phyloP scores from a whole-genome alignment of 2,113 vertebrate species.

The Ancistrus triradiatus region DNA sequence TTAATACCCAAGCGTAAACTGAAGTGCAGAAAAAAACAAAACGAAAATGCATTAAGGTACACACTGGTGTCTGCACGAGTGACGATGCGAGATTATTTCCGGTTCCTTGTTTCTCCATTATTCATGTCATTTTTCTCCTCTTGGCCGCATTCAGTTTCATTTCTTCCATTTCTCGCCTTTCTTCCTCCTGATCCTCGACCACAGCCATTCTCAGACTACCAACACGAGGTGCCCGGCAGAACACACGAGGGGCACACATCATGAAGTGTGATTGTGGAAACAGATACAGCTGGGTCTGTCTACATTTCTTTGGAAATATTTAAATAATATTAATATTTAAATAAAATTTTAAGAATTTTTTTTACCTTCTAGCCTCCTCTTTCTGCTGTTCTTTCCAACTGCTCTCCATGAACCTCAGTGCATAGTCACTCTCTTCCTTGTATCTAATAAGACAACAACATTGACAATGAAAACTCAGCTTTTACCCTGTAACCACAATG shows the following conservation, averaged over 20 bases:
- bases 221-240: constrained; percentile 28
- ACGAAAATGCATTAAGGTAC: constrained; percentile 22
- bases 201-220: constrained; percentile 82
- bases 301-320: background rate
- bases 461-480: too few relatives aligned
- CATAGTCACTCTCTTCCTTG: constrained; percentile 96
- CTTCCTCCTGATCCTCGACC: constrained; percentile 84
- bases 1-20: constrained; percentile 51
- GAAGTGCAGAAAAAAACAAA: constrained; percentile 27
- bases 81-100: too few relatives aligned
- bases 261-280: constrained; percentile 21
- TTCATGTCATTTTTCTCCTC: constrained; percentile 74
- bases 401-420: constrained; percentile 96
- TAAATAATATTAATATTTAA: background rate
- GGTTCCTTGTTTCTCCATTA: background rate
- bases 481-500: too few relatives aligned
- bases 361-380: constrained; percentile 93
- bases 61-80: constrained; percentile 17
- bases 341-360: too few relatives aligned
- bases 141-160: constrained; percentile 71
- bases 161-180: constrained; percentile 80
- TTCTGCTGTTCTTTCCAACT: constrained; percentile 95
- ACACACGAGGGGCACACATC: constrained; percentile 18
- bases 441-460: constrained; percentile 77
- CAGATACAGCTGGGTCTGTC: background rate